phyloP scores from a whole-genome alignment of 1,140 invertebrate species.

The Ganaspis sp. region DNA sequence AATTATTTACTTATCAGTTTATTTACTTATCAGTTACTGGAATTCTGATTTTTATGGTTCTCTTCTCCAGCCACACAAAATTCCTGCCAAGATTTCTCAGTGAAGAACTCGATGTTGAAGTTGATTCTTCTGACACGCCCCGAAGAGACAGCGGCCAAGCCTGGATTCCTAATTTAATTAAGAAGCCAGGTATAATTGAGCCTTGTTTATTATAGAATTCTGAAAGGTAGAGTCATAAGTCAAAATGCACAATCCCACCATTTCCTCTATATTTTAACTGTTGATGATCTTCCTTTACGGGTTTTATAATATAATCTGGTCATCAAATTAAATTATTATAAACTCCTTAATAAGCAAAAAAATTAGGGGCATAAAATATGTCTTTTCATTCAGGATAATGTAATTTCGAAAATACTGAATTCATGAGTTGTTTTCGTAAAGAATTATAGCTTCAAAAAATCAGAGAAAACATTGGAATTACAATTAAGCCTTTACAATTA shows the following conservation, averaged over 20 bases:
- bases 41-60: background rate
- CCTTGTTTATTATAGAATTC: conserved; percentile 54
- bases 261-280: background rate
- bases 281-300: background rate
- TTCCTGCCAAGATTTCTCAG: background rate
- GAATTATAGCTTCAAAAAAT: too few relatives aligned
- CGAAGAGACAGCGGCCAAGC: conserved; percentile 52
- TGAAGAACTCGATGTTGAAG: background rate
- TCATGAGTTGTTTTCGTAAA: too few relatives aligned
- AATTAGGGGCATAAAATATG: too few relatives aligned
- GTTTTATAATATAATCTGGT: too few relatives aligned
- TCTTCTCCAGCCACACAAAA: background rate
- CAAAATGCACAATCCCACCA: background rate
- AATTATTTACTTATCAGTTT: background rate
- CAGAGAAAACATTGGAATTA: too few relatives aligned
- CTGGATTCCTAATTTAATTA: conserved; percentile 74
- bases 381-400: too few relatives aligned
- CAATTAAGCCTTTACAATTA: too few relatives aligned
- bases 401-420: too few relatives aligned
- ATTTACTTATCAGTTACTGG: too few relatives aligned
- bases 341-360: too few relatives aligned
- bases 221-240: conserved; percentile 54
- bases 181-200: conserved; percentile 54
- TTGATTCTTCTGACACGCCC: conserved; percentile 59
- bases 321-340: too few relatives aligned